Evolutionary conservation across 2,797 vertebrate genomes (phyloP), one percentile per base, ranked within the genome.

Genomic region (Kryptolebias ocellatus): DNA sequence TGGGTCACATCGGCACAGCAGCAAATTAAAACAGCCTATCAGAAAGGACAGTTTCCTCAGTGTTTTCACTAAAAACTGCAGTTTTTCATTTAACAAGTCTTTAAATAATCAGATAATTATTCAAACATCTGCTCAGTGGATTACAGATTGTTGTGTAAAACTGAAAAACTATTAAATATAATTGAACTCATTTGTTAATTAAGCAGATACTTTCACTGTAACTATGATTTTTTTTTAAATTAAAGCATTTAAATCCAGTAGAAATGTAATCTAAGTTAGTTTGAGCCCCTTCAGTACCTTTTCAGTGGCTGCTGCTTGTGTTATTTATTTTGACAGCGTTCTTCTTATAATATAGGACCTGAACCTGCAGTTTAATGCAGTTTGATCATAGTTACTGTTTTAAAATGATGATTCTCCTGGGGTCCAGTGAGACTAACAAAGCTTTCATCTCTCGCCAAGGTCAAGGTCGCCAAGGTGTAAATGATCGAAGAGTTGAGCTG

Each of bases 361-460:
- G 31, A 12, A 42, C 39, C 39, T 42, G 39, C 45, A 16, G 45
- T 46, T 46, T 46, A n/a, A 46, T 46, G 45, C 17, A 14, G 1
- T 42, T 12, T 42, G 12, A 20, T 53, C 31, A 12, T 17, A 24
- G 4, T 46, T 52, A 12, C 10, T 53, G 20, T 65, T 65, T 65
- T 5, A 24, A 7, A 37, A 49, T 56, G 4, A 18, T 11, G 5
- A 29, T 45, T 47, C 16, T 29, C 31, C 29, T 17, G n/a, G 14
- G 9, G 12, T n/a, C 51, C 18, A 61, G 2, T 11, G 18, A n/a
- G 49, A 28, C 54, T 79, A 56, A 80, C 34, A 31, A 58, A 52
- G 0, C 16, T 2, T 74, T 78, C 72, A 17, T 78, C 29, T 76
- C 5, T 53, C 64, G 0, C 44, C 12, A 42, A 93, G 91, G 54